phyloP scores from a whole-genome alignment of 2,888 invertebrate genomes.

The Luffia ferchaultella region DNA sequence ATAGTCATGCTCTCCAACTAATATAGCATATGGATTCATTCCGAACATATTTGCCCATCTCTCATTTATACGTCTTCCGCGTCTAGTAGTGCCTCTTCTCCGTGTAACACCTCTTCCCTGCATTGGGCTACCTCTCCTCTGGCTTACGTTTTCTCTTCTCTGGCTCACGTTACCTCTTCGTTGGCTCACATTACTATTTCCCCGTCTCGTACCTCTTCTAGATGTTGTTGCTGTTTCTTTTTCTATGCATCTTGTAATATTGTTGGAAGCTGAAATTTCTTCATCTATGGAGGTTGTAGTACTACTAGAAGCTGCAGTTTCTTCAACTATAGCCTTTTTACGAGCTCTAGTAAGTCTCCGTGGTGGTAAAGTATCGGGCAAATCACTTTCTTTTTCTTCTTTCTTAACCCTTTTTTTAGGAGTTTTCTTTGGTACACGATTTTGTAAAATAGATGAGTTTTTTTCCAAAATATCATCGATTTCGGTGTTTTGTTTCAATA shows the following conservation, averaged over 20 bases:
- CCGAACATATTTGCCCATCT: slow-evolving; percentile 5
- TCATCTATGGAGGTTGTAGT: background rate
- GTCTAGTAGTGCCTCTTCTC: background rate
- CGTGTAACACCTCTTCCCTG: background rate
- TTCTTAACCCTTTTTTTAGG: background rate
- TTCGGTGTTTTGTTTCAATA: slow-evolving; percentile 18
- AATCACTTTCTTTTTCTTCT: background rate
- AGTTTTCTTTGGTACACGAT: background rate
- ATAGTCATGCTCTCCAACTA: slow-evolving; percentile 43
- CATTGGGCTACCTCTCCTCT: background rate
- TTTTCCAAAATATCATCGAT: slow-evolving; percentile 3
- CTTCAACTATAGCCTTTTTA: background rate
- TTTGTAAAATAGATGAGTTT: background rate
- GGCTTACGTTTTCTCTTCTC: background rate
- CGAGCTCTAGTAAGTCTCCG: background rate
- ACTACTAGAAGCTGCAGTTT: no score
- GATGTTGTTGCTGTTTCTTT: background rate
- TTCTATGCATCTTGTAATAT: background rate
- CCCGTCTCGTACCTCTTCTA: background rate
- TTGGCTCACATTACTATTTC: background rate
- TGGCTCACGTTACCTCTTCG: background rate
- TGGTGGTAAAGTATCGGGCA: background rate
- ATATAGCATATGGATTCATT: slow-evolving; percentile 27
- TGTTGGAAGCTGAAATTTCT: background rate
- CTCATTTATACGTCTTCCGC: no score